Conservation (phyloP, 1,140 invertebrate species). For the Theocolax elegans region DNA sequence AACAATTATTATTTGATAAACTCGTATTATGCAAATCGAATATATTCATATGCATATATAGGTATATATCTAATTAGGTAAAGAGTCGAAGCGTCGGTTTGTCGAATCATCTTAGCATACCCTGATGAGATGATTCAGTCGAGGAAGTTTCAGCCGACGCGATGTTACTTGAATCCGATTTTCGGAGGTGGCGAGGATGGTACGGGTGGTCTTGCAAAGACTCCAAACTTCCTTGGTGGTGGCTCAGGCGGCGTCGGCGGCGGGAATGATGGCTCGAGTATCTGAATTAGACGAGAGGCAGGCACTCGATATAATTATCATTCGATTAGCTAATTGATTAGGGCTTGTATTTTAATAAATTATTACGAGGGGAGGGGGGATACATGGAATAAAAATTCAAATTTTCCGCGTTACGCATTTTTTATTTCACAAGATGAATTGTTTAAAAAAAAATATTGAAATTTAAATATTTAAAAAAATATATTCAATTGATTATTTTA, state of each 20-base stretch:
- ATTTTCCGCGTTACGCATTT: too few species aligned
- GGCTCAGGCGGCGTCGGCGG: conserved; percentile 23
- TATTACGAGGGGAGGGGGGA: too few species aligned
- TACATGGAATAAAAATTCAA: too few species aligned
- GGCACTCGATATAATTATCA: neutral
- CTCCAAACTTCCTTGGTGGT: conserved; percentile 34
- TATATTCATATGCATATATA: too few species aligned
- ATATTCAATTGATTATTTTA: too few species aligned
- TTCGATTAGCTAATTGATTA: conserved; percentile 1
- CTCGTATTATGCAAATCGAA: too few species aligned
- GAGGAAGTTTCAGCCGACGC: conserved; percentile 51
- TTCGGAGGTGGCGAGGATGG: conserved; percentile 18
- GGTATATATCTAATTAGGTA: conserved; percentile 17
- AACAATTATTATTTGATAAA: too few species aligned
- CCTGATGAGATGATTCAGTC: conserved; percentile 31
- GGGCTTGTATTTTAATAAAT: neutral
- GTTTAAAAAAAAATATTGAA: too few species aligned
- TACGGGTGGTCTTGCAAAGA: conserved; percentile 33
- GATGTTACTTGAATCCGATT: conserved; percentile 55
- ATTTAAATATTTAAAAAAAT: too few species aligned
- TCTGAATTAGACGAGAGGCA: neutral
- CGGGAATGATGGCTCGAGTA: conserved; percentile 39
- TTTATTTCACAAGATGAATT: too few species aligned
- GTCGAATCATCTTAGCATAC: neutral
- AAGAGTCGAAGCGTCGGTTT: neutral